These are phyloP conservation scores for Dendrolimus punctatus DNA, from an alignment of 1,140 invertebrate genomes.

Conservation along the genomic window DNA sequence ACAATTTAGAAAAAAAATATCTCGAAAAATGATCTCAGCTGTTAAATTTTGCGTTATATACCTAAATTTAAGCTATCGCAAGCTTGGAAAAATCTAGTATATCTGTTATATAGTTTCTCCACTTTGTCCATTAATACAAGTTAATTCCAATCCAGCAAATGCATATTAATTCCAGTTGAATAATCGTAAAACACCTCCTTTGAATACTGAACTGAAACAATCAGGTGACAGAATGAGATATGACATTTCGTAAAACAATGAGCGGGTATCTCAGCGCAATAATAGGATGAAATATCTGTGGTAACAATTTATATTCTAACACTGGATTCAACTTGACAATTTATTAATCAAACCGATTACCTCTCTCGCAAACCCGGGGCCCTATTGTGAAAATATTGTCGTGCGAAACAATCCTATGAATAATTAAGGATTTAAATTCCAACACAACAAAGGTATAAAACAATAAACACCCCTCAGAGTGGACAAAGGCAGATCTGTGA, in stretches of 20 bases:
- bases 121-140: too few species aligned
- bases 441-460: constrained; percentile 68
- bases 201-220: constrained; percentile 46
- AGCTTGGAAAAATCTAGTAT: too few species aligned
- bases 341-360: constrained; percentile 72
- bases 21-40: too few species aligned
- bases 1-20: too few species aligned
- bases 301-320: constrained; percentile 70
- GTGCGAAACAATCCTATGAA: constrained; percentile 68
- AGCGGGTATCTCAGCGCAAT: constrained; percentile 51
- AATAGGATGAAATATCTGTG: constrained; percentile 69
- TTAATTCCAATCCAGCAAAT: constrained; percentile 5
- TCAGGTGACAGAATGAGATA: constrained; percentile 67
- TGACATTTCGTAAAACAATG: constrained; percentile 69
- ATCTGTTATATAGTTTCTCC: too few species aligned
- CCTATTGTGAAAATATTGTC: constrained; percentile 71
- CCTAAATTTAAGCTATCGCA: too few species aligned
- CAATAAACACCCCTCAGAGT: constrained; percentile 62
- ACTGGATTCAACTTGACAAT: constrained; percentile 71
- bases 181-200: constrained; percentile 20
- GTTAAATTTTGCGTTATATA: too few species aligned
- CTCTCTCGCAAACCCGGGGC: constrained; percentile 53
- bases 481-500: constrained; percentile 60
- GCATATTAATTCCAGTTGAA: constrained; percentile 16
- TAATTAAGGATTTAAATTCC: constrained; percentile 72